Base-by-base conservation (phyloP, 1,140 invertebrate genomes). In the Drosophila bocki region DNA sequence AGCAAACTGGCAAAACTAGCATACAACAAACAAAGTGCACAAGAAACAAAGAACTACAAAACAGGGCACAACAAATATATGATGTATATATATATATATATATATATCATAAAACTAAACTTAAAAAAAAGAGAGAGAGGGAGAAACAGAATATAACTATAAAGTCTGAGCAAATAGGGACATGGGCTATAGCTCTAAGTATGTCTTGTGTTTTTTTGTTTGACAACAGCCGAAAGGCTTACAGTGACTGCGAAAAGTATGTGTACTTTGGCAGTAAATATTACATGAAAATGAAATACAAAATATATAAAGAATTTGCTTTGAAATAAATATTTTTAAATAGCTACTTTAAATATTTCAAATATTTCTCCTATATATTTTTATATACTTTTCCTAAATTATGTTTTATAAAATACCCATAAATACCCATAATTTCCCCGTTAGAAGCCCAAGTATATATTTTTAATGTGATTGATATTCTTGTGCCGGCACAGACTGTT, bases 111-210 rank as follows among this genome's bases (percentile, higher is more conserved):
- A 75, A 77, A 75, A 64, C 62, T 54, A 53, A 76, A 75, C 65
- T 68, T 35, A 70, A 48, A 70, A 50, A 67, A 19, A 7, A 19
- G n/a, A n/a, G n/a, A n/a, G n/a, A 37, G 41, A 48, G 13, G n/a
- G n/a, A 33, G 22, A 12, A 58, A 57, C 35, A 48, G 76, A 53
- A 63, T 70, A 63, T 58, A 83, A 80, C 81, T 76, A 76, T 80
- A 77, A 76, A 76, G 81, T 59, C 58, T 64, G 15, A 22, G 76
- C 77, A 83, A 83, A 84, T 61, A 84, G 47, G 61, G 59, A 48
- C 74, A 78, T 60, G 57, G 39, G 22, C 22, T 22, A 13, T 29
- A 13, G 11, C 32, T 39, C 67, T 6, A 9, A 15, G 45, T n/a
- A 15, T 9, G 22, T 26, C 48, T 33, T 3, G 6, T 12, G 3